Base-by-base conservation (phyloP, 1,140 invertebrate species). In the Drosophila bifasciata region DNA sequence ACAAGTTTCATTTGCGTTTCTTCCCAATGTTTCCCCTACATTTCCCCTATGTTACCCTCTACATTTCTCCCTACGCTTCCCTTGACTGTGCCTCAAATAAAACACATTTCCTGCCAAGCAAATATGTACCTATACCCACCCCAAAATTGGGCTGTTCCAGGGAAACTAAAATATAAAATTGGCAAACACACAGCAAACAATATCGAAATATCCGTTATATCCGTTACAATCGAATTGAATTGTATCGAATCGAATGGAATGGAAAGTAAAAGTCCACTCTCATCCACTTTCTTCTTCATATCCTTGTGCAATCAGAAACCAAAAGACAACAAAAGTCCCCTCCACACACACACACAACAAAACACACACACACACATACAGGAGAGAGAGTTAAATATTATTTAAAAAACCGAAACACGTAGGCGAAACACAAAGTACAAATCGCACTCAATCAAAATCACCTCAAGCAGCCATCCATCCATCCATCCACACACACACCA, bases 371-470 rank as follows among this genome's bases (percentile, higher is more conserved):
- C n/a, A n/a, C n/a, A n/a, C n/a, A n/a, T n/a, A n/a, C 28, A 43
- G 45, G 45, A 56, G 40, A 77, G 41, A 63, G 76, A 79, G 77
- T 81, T 79, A 84, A 79, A 84, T 84, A 84, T 85, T 84, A 84
- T 88, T 85, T 85, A 81, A 78, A 86, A 86, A 85, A 63, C 64
- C 81, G 66, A 85, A 81, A 86, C 81, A 85, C 81, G 81, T 85
- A 85, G 81, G 59, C 77, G 32, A 36, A 70, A 67, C 73, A 76
- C 80, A 85, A 80, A 84, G 81, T 85, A 85, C 77, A 85, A 85
- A 85, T 86, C 83, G 80, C 79, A 86, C 81, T 86, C 77, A 85
- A 85, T 85, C 81, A 81, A 85, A 88, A 85, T 85, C 81, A 85
- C 81, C 83, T 85, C 77, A 76, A 71, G 68, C 32, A 36, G 32